Percentiles rank a stretch among this genome's conserved stretches.
phyloP scores from a whole-genome alignment of 2,888 invertebrate species.

The Tiliacea citrago region DNA sequence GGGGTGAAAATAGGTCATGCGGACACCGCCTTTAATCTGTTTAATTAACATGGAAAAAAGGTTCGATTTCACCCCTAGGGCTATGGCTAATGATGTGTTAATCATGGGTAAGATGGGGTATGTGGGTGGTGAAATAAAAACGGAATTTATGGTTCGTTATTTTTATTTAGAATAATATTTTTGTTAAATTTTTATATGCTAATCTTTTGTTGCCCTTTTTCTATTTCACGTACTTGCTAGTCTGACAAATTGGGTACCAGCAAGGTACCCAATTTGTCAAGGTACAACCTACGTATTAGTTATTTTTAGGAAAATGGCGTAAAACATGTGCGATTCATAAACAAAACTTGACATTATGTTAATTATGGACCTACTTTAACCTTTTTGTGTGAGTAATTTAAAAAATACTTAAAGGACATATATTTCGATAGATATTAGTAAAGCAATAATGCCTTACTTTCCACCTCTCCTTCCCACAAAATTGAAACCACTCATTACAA shows the following conservation, averaged over 20 bases:
- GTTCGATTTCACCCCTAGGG: constrained; percentile 84
- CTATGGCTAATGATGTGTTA: constrained; percentile 85
- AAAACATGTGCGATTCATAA: too few relatives aligned
- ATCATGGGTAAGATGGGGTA: constrained; percentile 66
- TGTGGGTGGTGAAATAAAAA: constrained; percentile 47
- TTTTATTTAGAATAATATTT: constrained; percentile 9
- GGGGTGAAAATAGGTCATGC: constrained; percentile 88
- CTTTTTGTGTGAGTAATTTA: background rate
- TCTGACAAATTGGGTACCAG: too few relatives aligned
- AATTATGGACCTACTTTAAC: background rate
- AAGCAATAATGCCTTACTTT: background rate
- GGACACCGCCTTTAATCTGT: constrained; percentile 84
- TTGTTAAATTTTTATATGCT: too few relatives aligned
- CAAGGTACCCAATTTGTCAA: too few relatives aligned
- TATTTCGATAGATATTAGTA: background rate
- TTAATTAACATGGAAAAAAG: constrained; percentile 88
- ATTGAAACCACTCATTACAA: constrained; percentile 33
- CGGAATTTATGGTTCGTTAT: constrained; percentile 8
- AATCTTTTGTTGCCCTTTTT: background rate
- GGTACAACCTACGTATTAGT: too few relatives aligned
- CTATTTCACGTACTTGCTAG: background rate
- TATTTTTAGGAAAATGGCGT: too few relatives aligned
- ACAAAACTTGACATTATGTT: too few relatives aligned
- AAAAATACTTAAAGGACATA: background rate
- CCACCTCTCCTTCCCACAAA: constrained; percentile 14